Conservation (phyloP, 2,888 invertebrate genomes). For the Exephanes ischioxanthus region DNA sequence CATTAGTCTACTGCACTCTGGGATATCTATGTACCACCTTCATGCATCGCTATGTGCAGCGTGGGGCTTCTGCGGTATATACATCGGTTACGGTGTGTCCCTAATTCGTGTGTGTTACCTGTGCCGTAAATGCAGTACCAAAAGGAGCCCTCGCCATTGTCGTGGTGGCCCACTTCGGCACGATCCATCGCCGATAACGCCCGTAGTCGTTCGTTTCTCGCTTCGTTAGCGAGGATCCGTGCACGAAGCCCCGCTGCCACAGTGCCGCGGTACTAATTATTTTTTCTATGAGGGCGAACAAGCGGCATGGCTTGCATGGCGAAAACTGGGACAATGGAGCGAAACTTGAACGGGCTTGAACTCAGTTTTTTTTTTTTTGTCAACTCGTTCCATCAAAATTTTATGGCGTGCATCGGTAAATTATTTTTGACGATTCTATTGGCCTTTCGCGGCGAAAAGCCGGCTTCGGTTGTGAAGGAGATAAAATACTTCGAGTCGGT, state of each 20-base stretch:
- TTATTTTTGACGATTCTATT: neutral
- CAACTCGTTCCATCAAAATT: neutral
- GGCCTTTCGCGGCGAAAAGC: too few species aligned
- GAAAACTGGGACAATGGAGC: constrained; percentile 12
- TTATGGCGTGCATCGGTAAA: neutral
- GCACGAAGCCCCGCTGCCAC: constrained; percentile 26
- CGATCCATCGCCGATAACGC: constrained; percentile 51
- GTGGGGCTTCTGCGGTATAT: neutral
- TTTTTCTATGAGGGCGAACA: constrained; percentile 37
- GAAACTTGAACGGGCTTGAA: neutral
- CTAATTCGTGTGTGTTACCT: constrained; percentile 9
- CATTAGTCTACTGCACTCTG: constrained; percentile 12
- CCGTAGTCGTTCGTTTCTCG: constrained; percentile 33
- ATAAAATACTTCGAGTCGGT: too few species aligned
- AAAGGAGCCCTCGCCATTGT: constrained; percentile 14
- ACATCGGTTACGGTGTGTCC: neutral
- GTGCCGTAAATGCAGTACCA: constrained; percentile 13
- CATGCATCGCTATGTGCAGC: constrained; percentile 7
- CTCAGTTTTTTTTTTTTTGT: neutral
- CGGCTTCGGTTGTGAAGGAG: too few species aligned
- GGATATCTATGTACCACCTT: constrained; percentile 22
- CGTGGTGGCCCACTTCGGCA: constrained; percentile 40
- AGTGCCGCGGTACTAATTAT: constrained; percentile 46
- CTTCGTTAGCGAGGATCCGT: constrained; percentile 43
- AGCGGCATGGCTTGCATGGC: constrained; percentile 16